Conservation (phyloP, 2,888 invertebrate species). For the Acleris cristana region DNA sequence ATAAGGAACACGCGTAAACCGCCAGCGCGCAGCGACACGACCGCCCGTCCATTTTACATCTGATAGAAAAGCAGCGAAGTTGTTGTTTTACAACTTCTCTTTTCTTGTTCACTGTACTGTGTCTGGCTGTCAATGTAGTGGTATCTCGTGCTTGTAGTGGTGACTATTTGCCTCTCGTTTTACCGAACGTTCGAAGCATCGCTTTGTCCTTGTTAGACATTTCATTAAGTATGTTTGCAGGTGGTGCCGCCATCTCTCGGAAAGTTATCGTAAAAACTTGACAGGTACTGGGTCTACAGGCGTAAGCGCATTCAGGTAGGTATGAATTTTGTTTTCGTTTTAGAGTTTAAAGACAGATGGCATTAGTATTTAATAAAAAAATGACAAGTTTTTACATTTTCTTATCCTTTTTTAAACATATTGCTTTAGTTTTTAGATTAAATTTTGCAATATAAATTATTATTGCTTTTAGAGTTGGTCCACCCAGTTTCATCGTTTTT, state of each 20-base stretch:
- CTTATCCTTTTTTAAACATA: background rate
- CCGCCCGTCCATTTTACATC: constrained; percentile 83
- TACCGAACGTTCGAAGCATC: constrained; percentile 27
- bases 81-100: constrained; percentile 84
- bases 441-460: no score
- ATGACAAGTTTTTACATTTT: background rate
- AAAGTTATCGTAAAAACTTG: constrained; percentile 7
- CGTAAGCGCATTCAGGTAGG: constrained; percentile 23
- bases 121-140: constrained; percentile 63
- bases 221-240: constrained; percentile 54
- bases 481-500: no score
- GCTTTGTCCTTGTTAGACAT: constrained; percentile 55
- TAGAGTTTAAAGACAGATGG: constrained; percentile 37
- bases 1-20: constrained; percentile 78
- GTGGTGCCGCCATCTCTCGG: constrained; percentile 60
- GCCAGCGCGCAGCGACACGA: constrained; percentile 77
- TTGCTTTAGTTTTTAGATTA: no score
- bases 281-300: background rate
- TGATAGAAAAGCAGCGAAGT: constrained; percentile 79
- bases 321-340: constrained; percentile 13
- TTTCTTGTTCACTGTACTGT: constrained; percentile 77
- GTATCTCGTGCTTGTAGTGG: constrained; percentile 54
- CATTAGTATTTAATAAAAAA: background rate
- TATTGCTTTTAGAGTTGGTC: no score
- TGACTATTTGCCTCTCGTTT: constrained; percentile 44